Base-by-base conservation (phyloP, 2,888 invertebrate species). In the Encarsia formosa region DNA sequence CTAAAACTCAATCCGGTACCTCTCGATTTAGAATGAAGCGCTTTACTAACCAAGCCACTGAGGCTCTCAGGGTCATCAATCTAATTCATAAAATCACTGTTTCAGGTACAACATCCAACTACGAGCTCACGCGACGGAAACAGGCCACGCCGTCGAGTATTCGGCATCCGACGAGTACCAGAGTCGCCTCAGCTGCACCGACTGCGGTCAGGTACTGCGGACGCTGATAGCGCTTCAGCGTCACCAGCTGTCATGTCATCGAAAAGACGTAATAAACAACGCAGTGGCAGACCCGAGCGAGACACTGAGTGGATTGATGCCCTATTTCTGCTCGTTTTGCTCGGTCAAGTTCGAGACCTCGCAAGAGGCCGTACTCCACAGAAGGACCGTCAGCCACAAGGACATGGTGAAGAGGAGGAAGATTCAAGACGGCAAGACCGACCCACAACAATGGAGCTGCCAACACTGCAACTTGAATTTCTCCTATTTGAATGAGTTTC, bases 81-180 rank as follows among this genome's bases (percentile, higher is more conserved):
- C n/a, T n/a, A n/a, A n/a, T n/a, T n/a, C n/a, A n/a, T n/a, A n/a
- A n/a, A n/a, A n/a, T n/a, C n/a, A n/a, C n/a, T n/a, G n/a, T n/a
- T n/a, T n/a, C 66, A 79, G 84, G 15, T 87, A 85, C 65, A 91
- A 91, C 58, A 77, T 87, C 9, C 86, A 90, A 68, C 71, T 91
- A 26, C 81, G 85, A 43, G 71, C 78, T 11, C 88, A 87, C 66
- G 79, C 61, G 62, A 75, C 59, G 70, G 70, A 64, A 61, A 79
- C 74, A 59, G 81, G 77, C 3, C 81, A 85, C 59, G 64, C 68
- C 16, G 65, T 76, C 23, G 68, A 75, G 0, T 69, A 76, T 9
- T 81, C 83, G 1, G 82, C 83, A 1, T 79, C 83, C 3, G 83
- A 86, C 61, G 76, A 74, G 19, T 86, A 87, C 63, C 86, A 86